phyloP scores from a whole-genome alignment of 2,113 vertebrate species.

The Gnathonemus echidnorhynchus region DNA sequence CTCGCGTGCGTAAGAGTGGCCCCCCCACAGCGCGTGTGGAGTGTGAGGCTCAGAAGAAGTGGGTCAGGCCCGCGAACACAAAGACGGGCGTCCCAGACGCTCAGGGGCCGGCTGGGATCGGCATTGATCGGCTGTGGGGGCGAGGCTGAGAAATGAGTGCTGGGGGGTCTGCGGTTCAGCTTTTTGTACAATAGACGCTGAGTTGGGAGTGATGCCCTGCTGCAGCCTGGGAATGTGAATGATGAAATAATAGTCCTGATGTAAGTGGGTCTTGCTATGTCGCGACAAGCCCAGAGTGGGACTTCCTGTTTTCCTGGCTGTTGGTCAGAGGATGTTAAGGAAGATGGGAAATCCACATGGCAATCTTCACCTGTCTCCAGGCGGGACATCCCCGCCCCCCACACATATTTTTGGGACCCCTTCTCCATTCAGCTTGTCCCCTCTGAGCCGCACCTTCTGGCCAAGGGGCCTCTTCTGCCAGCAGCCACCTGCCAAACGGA shows the following conservation, averaged over 20 bases:
- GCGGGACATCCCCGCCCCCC: background rate
- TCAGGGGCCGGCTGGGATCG: conserved; percentile 21
- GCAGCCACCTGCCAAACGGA: background rate
- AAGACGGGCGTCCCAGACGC: conserved; percentile 25
- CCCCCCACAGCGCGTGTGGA: background rate
- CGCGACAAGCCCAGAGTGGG: background rate
- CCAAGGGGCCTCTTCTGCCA: background rate
- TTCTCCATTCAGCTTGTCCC: background rate
- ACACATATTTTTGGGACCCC: background rate
- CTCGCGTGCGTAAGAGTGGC: conserved; percentile 15
- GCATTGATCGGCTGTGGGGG: background rate
- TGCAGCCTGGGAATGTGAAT: background rate
- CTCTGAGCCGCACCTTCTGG: background rate
- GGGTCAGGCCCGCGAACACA: conserved; percentile 55
- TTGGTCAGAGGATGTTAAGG: background rate
- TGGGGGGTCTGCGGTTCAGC: background rate
- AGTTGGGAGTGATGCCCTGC: background rate
- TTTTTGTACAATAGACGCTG: background rate
- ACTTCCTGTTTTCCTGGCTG: background rate
- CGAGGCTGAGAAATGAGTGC: background rate
- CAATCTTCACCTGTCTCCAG: background rate
- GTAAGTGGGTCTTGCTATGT: background rate
- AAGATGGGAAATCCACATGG: background rate
- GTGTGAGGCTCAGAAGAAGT: conserved; percentile 36
- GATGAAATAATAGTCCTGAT: background rate